Percentiles rank a stretch among this genome's conserved stretches.
Evolutionary conservation across 1,140 invertebrate genomes (phyloP).

Genomic region (Telenomus remus): DNA sequence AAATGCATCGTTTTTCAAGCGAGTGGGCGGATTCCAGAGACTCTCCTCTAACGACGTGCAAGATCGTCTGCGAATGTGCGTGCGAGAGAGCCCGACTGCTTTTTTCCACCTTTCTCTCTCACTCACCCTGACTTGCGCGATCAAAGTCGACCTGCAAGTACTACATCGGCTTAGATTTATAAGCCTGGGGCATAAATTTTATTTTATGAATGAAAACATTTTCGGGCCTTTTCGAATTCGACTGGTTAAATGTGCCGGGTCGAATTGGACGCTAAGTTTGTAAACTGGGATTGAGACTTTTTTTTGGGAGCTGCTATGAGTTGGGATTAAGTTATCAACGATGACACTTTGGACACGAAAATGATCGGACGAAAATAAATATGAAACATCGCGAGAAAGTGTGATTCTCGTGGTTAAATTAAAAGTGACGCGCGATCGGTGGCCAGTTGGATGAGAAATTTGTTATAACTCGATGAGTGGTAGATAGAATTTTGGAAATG

Average conservation of each 20-base stretch:
- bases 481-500: too few species aligned
- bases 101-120: neutral
- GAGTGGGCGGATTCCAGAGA: constrained; percentile 31
- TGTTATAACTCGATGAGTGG: too few species aligned
- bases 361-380: constrained; percentile 1
- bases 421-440: neutral
- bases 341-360: too few species aligned
- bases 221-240: too few species aligned
- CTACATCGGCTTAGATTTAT: constrained; percentile 13
- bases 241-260: too few species aligned
- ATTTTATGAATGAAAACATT: constrained; percentile 9
- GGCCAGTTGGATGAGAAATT: too few species aligned
- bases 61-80: constrained; percentile 25
- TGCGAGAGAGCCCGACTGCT: constrained; percentile 11
- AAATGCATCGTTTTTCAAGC: constrained; percentile 29
- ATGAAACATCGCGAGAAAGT: neutral
- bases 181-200: constrained; percentile 2
- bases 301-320: too few species aligned
- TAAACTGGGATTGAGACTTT: too few species aligned
- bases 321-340: too few species aligned
- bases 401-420: constrained; percentile 7
- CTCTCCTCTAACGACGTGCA: constrained; percentile 12
- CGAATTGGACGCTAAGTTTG: too few species aligned
- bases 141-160: constrained; percentile 9
- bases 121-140: constrained; percentile 1